Evolutionary conservation across 2,888 invertebrate species (phyloP).

Genomic region (Autographa gamma): DNA sequence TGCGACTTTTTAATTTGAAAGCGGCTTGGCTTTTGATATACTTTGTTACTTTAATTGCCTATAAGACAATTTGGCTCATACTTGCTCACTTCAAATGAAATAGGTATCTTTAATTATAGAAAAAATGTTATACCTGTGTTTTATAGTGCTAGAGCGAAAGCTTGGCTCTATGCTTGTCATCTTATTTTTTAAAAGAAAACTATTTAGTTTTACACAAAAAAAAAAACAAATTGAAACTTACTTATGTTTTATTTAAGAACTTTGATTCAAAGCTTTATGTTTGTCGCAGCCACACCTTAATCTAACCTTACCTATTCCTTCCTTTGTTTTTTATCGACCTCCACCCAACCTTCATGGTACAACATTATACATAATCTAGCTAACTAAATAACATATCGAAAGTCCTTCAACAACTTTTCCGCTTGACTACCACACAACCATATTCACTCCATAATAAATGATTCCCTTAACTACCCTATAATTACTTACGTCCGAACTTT

Average conservation of each 20-base stretch:
- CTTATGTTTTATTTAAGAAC: too few relatives aligned
- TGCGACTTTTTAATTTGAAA: constrained; percentile 34
- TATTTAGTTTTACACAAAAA: too few relatives aligned
- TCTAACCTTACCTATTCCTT: too few relatives aligned
- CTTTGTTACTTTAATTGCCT: background rate
- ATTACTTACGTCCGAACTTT: constrained; percentile 42
- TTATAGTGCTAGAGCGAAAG: background rate
- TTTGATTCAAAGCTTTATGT: background rate
- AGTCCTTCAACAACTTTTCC: constrained; percentile 20
- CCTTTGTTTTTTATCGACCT: background rate
- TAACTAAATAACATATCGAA: background rate
- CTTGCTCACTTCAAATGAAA: too few relatives aligned
- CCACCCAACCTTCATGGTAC: background rate
- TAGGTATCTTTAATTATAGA: too few relatives aligned
- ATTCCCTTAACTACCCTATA: constrained; percentile 36
- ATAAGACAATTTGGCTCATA: background rate
- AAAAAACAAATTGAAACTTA: too few relatives aligned
- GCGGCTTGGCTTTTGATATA: constrained; percentile 7
- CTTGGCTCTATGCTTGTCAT: too few relatives aligned
- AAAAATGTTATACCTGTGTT: background rate
- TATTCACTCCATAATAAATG: constrained; percentile 26
- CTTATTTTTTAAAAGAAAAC: too few relatives aligned
- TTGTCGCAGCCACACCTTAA: too few relatives aligned
- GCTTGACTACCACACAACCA: constrained; percentile 20
- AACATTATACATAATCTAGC: background rate